phyloP scores from a whole-genome alignment of 2,888 invertebrate genomes.

The Omphaloscelis lunosa region DNA sequence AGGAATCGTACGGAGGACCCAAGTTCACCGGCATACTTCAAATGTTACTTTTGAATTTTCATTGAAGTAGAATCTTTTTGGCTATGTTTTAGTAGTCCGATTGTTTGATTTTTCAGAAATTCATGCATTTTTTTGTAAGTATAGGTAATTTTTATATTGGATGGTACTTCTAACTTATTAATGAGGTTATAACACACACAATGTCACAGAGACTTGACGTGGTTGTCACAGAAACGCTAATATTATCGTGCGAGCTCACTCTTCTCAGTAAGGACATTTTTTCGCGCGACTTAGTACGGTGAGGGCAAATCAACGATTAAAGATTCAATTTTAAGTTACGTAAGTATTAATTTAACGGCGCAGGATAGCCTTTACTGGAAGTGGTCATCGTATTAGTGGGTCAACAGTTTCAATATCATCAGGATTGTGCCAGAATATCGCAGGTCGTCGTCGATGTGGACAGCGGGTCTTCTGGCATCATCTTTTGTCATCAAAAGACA shows the following conservation, averaged over 20 bases:
- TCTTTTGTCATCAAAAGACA: neutral
- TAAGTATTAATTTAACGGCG: neutral
- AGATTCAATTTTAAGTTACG: neutral
- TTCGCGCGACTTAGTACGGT: too few species aligned
- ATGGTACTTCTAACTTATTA: too few species aligned
- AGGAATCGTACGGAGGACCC: slow-evolving; percentile 58
- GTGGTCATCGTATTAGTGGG: neutral
- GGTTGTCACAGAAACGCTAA: too few species aligned
- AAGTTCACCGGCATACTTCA: slow-evolving; percentile 65
- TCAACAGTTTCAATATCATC: neutral
- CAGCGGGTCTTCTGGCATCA: neutral
- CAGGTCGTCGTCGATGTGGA: neutral
- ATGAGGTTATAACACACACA: too few species aligned
- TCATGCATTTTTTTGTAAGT: neutral
- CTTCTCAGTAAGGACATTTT: too few species aligned
- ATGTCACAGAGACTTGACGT: too few species aligned
- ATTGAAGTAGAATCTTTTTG: slow-evolving; percentile 13
- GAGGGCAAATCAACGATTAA: too few species aligned
- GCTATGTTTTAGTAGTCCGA: slow-evolving; percentile 9
- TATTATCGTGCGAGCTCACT: too few species aligned
- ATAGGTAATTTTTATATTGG: neutral
- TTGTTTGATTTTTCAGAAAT: neutral
- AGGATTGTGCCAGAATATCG: neutral
- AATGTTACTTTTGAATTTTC: slow-evolving; percentile 66
- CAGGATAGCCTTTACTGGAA: neutral